phyloP scores from a whole-genome alignment of 2,113 vertebrate genomes.

The Grammatotria lemairii region DNA sequence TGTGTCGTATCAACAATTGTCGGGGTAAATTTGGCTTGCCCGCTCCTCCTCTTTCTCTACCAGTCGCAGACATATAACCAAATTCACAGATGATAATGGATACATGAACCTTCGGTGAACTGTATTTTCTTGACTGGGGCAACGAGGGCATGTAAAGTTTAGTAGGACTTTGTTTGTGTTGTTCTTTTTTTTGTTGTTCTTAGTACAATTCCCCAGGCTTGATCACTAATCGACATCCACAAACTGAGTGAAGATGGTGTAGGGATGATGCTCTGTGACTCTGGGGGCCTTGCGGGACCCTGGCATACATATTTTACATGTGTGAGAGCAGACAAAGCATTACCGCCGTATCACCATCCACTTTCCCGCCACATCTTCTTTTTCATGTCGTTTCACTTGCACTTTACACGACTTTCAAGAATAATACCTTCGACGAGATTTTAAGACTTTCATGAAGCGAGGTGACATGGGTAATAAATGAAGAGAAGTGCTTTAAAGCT shows the following conservation, averaged over 20 bases:
- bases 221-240: constrained; percentile 19
- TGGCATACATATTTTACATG: constrained; percentile 4
- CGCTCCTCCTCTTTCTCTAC: background rate
- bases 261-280: background rate
- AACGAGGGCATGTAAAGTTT: constrained; percentile 28
- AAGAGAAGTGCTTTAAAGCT: constrained; percentile 10
- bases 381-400: background rate
- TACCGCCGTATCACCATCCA: background rate
- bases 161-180: constrained; percentile 21
- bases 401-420: constrained; percentile 6
- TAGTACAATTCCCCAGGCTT: background rate
- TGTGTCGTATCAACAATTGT: constrained; percentile 41
- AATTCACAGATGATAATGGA: constrained; percentile 6
- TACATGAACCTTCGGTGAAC: constrained; percentile 66
- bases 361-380: background rate
- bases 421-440: constrained; percentile 9
- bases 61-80: constrained; percentile 25
- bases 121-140: background rate
- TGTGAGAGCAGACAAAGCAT: background rate
- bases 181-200: background rate
- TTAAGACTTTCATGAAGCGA: constrained; percentile 22
- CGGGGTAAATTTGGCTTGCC: constrained; percentile 19
- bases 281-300: background rate
- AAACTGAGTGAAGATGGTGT: background rate
- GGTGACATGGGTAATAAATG: constrained; percentile 19